Base-by-base conservation (phyloP, 2,113 vertebrate species). In the Mola mola region DNA sequence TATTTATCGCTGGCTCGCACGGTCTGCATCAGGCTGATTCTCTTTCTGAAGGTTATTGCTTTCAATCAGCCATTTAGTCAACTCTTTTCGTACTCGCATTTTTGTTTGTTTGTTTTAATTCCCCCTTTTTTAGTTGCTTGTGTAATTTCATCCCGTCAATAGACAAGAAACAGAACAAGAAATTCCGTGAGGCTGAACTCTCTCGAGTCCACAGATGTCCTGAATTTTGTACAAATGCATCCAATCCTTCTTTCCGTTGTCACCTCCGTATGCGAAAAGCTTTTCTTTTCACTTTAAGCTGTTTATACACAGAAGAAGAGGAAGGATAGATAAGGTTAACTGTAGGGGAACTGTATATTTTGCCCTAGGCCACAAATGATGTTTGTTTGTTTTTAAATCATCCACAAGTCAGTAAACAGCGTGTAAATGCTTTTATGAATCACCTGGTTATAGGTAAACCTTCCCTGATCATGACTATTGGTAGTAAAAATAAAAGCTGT, bases 391-490 rank as follows among this genome's bases (percentile, higher is more conserved):
- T 40, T 34, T 57, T 25, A 1, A 15, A 57, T 67, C 29, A 28
- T 66, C 56, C 38, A 55, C 50, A 63, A 12, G 29, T 62, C 40
- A 67, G 66, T 41, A 56, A 65, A 68, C 41, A 56, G 40, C n/a
- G n/a, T n/a, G 34, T 70, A 72, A 83, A 84, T 82, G 56, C 57
- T 79, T 66, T 40, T n/a, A n/a, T n/a, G n/a, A n/a, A 73, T 36
- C 61, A 71, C 48, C 36, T 11, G 52, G 38, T 57, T 49, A 19
- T 38, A 67, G 60, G 52, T 52, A 75, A 78, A 63, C 74, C 40
- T 65, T 85, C 83, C 75, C 80, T 83, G 79, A 83, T 75, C 53
- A 75, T 83, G 82, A 76, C 53, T 55, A 25, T 44, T 49, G 37
- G 69, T 57, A 66, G 57, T 44, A 22, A 53, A 75, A 75, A 38